phyloP scores from a whole-genome alignment of 2,888 invertebrate genomes.

The Drosophila helvetica region DNA sequence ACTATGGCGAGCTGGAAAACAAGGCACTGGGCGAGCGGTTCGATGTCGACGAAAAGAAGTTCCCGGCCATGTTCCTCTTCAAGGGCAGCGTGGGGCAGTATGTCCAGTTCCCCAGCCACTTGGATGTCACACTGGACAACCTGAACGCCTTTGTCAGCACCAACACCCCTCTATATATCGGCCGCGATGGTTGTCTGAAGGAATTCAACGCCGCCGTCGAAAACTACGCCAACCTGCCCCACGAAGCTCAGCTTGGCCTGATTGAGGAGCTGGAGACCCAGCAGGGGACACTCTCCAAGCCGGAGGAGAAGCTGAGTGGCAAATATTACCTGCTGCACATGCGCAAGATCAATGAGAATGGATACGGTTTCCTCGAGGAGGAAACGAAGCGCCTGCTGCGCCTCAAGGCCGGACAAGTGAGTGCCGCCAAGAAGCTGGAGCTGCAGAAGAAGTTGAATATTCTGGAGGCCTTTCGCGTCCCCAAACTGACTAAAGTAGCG shows the following conservation, averaged over 20 bases:
- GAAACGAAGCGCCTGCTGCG: slow-evolving; percentile 92
- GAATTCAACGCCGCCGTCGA: slow-evolving; percentile 91
- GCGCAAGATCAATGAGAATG: slow-evolving; percentile 92
- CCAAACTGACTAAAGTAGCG: slow-evolving; percentile 61
- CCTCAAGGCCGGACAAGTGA: slow-evolving; percentile 91
- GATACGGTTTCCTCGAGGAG: slow-evolving; percentile 89
- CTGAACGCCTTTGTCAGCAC: slow-evolving; percentile 88
- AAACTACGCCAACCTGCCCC: slow-evolving; percentile 88
- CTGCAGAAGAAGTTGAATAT: slow-evolving; percentile 92
- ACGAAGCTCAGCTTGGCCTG: slow-evolving; percentile 83
- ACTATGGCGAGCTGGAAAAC: slow-evolving; percentile 97
- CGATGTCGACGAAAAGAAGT: slow-evolving; percentile 91
- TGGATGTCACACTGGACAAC: slow-evolving; percentile 87
- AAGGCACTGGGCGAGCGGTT: slow-evolving; percentile 91
- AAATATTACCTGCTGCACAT: slow-evolving; percentile 92
- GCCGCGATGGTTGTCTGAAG: slow-evolving; percentile 93
- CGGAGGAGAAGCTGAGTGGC: slow-evolving; percentile 86
- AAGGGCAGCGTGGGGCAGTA: slow-evolving; percentile 75
- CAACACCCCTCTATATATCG: slow-evolving; percentile 91
- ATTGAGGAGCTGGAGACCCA: slow-evolving; percentile 72
- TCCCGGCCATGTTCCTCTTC: slow-evolving; percentile 92
- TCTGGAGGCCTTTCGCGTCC: slow-evolving; percentile 89
- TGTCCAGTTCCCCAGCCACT: slow-evolving; percentile 72
- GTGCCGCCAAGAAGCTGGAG: slow-evolving; percentile 92
- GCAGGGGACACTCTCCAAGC: slow-evolving; percentile 39